Evolutionary conservation across 1,140 invertebrate genomes (phyloP), one percentile per base, ranked within the genome.

Genomic region (Orchesella cincta): DNA sequence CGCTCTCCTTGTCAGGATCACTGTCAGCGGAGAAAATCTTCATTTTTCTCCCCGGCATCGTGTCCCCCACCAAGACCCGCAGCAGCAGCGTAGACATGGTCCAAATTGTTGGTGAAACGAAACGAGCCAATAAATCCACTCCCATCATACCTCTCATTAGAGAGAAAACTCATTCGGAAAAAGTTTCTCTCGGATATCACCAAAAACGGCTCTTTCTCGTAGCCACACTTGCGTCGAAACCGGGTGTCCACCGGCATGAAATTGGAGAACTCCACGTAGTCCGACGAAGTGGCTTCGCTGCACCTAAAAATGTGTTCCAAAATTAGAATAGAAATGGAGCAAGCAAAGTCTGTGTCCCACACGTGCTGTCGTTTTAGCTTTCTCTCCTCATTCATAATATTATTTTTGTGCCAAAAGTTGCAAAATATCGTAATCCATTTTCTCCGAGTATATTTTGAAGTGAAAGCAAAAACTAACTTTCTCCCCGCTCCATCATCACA

Each of bases 241-340:
- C 94, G 95, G 81, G 93, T 88, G 86, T 98, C 96, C 54, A 89
- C 87, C 75, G 91, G 90, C 89, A 94, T 91, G 83, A 92, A 97
- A 87, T 98, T 98, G 20, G 94, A 96, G 85, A 98, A 97, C 85
- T 97, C 94, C 36, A 98, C 92, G 85, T 93, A 97, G 85, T 98
- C 96, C 83, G 94, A 97, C 1, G 93, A 92, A 16, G 94, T 93
- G 54, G 90, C 88, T 64, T 92, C 91, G 83, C 93, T 92, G 84
- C 95, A 97, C 79, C 95, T 97, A 86, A 31, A 86, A 86, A 81
- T 57, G 20, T 46, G 39, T 46, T 20, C 39, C 8, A 8, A 46
- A 8, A 46, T 8, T 46, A n/a, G n/a, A n/a, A n/a, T n/a, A n/a
- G n/a, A n/a, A n/a, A n/a, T n/a, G n/a, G n/a, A n/a, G n/a, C n/a